Evolutionary conservation across 2,888 invertebrate genomes (phyloP), one percentile per base, ranked within the genome.

Genomic region (Itoplectis maculator): DNA sequence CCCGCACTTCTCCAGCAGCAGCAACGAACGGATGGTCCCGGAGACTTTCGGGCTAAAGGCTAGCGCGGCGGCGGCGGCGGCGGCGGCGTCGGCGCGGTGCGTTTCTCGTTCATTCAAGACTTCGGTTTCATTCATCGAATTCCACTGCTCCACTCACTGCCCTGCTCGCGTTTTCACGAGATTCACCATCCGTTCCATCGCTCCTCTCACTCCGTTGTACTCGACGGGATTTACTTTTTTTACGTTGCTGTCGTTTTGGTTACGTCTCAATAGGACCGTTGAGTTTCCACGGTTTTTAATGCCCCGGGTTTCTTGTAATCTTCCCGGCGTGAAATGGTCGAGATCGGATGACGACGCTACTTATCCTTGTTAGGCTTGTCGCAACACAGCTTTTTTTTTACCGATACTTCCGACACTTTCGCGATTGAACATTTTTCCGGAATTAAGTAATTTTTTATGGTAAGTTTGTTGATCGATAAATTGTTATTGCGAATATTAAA

Each of bases 121-220:
- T 84, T 77, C 37, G 69, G 35, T 73, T 82, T 84, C 84, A 84
- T 84, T 84, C 84, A 84, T 79, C 72, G 42, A 79, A 84, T 84
- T 82, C 84, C 77, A 37, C 66, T 45, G 63, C 65, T 61, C 63
- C 81, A 23, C 51, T 56, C 61, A 59, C 65, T 63, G 9, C 75
- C 72, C 40, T 59, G 73, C 82, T 66, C 77, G 72, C 73, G 73
- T 83, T 80, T 83, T 80, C 82, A 80, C 77, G 76, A 72, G 68
- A 75, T 59, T 29, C 35, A 35, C 8, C n/a, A 42, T 54, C 69
- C 42, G 65, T 65, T 72, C 47, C 49, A 59, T 42, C 68, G 20
- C 68, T 45, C 35, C 61, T 79, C 54, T 40, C 23, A 69, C 74
- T 78, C 73, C 65, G 78, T 78, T 70, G 74, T 78, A 69, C 45